A percentile compares a stretch with the other conserved stretches of the same genome.
Evolutionary conservation across 2,113 vertebrate genomes (phyloP).

Genomic region (Clarias gariepinus): DNA sequence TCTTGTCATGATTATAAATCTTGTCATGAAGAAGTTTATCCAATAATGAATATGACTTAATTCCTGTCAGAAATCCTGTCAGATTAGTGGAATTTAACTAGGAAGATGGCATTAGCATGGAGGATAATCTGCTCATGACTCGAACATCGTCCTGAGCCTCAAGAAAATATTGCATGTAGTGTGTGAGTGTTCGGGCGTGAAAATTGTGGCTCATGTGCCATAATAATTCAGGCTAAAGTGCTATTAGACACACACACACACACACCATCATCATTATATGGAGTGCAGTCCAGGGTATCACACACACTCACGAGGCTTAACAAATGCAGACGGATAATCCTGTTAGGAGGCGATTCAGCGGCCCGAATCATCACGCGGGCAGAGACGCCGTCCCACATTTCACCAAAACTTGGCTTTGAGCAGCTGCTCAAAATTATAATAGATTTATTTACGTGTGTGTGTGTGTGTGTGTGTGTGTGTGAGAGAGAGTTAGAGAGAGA

Average conservation of each 20-base stretch:
- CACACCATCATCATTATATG: slow-evolving; percentile 4
- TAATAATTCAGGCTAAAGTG: slow-evolving; percentile 1
- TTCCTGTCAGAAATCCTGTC: neutral
- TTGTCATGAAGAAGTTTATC: neutral
- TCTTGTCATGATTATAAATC: neutral
- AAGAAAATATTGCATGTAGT: slow-evolving; percentile 9
- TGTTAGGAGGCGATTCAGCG: slow-evolving; percentile 18
- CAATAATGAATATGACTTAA: neutral
- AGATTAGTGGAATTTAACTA: neutral
- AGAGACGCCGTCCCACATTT: slow-evolving; percentile 29
- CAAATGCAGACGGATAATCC: slow-evolving; percentile 3
- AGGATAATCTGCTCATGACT: slow-evolving; percentile 4
- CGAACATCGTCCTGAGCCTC: neutral
- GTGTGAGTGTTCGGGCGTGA: slow-evolving; percentile 16
- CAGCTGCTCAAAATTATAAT: slow-evolving; percentile 19
- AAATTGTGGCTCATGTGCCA: neutral
- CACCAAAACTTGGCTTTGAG: slow-evolving; percentile 14
- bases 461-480: slow-evolving; percentile 8
- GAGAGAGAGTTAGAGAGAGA: neutral
- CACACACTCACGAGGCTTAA: neutral
- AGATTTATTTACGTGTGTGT: neutral
- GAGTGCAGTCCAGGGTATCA: slow-evolving; percentile 3
- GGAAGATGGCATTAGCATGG: neutral
- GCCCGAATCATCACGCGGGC: neutral
- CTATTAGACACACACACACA: slow-evolving; percentile 11